Conservation (phyloP, 2,888 invertebrate species). For the Himalopsyche japonica region DNA sequence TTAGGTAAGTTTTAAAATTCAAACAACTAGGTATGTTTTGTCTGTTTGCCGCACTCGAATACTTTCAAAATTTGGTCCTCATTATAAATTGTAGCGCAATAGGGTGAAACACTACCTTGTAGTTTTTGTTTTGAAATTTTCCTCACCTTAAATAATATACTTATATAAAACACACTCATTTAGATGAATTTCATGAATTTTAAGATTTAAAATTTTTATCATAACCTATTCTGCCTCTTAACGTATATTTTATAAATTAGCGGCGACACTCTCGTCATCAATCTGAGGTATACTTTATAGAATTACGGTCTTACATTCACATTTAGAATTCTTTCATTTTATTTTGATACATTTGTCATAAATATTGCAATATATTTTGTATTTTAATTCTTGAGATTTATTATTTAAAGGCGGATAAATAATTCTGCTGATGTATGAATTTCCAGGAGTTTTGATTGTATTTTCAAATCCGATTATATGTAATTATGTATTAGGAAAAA, state of each 20-base stretch:
- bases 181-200: not conserved
- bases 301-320: conserved; percentile 2
- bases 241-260: conserved; percentile 6
- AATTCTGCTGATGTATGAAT: not conserved
- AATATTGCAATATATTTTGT: conserved; percentile 44
- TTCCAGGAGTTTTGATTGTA: not conserved
- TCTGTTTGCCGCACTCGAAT: not conserved
- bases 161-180: not conserved
- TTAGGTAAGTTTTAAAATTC: conserved; percentile 4
- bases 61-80: not conserved
- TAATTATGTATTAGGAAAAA: conserved; percentile 15
- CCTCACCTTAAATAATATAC: not conserved
- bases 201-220: not conserved
- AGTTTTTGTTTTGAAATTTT: not conserved
- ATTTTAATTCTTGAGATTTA: conserved; percentile 26
- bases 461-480: not conserved
- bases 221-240: conserved; percentile 16
- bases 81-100: not conserved
- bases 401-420: conserved; percentile 2
- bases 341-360: conserved; percentile 64
- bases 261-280: not conserved
- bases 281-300: conserved; percentile 9
- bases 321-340: conserved; percentile 61
- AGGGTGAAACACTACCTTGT: not conserved
- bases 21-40: conserved; percentile 2